These are phyloP conservation scores for Trissolcus japonicus DNA, from an alignment of 2,888 invertebrate genomes.

Conservation along the genomic window DNA sequence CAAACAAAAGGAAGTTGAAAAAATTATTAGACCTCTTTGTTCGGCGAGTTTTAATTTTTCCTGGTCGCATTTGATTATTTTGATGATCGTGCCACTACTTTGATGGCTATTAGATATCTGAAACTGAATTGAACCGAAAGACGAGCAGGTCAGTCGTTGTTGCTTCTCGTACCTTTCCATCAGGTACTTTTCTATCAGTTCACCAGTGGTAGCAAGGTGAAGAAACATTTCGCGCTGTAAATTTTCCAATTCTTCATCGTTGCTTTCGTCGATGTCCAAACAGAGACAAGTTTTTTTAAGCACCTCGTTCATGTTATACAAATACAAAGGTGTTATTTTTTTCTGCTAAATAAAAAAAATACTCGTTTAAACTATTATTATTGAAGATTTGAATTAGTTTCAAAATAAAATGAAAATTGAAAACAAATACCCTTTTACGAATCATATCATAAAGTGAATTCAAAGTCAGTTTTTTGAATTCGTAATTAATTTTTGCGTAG, in stretches of 20 bases:
- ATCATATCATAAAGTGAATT: constrained; percentile 14
- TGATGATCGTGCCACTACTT: neutral
- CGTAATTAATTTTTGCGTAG: constrained; percentile 10
- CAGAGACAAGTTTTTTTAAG: neutral
- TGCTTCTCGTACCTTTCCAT: neutral
- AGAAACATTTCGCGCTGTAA: neutral
- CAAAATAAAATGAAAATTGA: neutral
- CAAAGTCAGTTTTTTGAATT: neutral
- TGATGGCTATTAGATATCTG: neutral
- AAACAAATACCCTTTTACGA: constrained; percentile 14
- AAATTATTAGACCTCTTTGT: too few species aligned
- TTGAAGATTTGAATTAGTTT: neutral
- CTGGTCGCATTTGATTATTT: neutral
- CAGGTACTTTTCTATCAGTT: constrained; percentile 13
- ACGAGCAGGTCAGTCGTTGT: neutral
- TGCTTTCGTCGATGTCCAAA: neutral
- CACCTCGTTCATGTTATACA: constrained; percentile 19
- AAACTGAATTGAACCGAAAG: constrained; percentile 1
- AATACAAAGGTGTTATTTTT: constrained; percentile 4
- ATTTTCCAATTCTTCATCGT: neutral
- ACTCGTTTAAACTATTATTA: neutral
- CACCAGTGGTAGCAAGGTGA: constrained; percentile 2
- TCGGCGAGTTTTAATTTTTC: too few species aligned
- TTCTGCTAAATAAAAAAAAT: constrained; percentile 10
- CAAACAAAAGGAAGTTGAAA: neutral